These are phyloP conservation scores for Stenodema calcarata DNA, from an alignment of 2,888 invertebrate species.

Conservation along the genomic window DNA sequence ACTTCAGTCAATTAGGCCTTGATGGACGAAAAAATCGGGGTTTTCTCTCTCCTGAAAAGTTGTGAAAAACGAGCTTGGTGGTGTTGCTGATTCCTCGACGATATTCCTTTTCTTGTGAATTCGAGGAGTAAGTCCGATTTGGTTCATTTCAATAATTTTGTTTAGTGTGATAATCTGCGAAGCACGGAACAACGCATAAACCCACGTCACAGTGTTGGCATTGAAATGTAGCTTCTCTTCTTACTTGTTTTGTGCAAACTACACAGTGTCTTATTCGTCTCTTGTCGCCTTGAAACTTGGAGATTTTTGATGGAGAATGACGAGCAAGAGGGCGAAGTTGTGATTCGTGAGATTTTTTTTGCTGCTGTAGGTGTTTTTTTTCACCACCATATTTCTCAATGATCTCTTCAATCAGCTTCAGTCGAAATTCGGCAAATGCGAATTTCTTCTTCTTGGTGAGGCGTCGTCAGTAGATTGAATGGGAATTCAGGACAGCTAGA, in stretches of 20 bases:
- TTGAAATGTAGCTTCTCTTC: slow-evolving; percentile 1
- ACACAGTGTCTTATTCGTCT: not conserved
- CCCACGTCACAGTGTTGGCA: not conserved
- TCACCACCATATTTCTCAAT: not conserved
- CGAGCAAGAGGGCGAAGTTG: slow-evolving; percentile 1
- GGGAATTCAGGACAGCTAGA: not conserved
- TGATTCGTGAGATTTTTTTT: not conserved
- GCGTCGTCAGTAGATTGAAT: not conserved
- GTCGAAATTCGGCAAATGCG: not conserved
- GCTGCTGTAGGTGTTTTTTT: not conserved
- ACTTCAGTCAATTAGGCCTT: too few species aligned
- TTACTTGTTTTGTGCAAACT: slow-evolving; percentile 2
- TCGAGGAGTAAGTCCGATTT: too few species aligned
- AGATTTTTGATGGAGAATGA: not conserved
- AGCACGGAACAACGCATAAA: not conserved
- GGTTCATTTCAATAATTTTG: not conserved
- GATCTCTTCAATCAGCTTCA: not conserved
- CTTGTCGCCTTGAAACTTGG: not conserved
- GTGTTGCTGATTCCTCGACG: too few species aligned
- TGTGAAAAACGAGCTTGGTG: too few species aligned
- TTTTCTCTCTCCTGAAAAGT: too few species aligned
- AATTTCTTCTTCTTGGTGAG: not conserved
- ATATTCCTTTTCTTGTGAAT: too few species aligned
- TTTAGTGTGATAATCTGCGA: not conserved
- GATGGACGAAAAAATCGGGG: too few species aligned